Conservation (phyloP, 2,113 vertebrate genomes). For the Amblyornis subalaris region DNA sequence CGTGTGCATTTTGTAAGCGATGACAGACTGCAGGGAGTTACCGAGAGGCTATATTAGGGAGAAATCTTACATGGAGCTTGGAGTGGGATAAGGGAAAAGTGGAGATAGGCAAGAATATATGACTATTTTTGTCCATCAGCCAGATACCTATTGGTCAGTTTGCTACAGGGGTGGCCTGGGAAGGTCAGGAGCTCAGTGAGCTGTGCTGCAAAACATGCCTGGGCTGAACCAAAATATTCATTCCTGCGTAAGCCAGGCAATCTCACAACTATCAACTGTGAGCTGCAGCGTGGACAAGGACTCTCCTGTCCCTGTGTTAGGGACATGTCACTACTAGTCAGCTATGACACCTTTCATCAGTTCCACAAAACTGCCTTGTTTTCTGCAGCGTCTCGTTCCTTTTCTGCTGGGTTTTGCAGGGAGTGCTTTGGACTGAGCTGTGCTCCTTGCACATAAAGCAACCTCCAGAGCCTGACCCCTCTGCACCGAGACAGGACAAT, state of each 20-base stretch:
- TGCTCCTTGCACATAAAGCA: constrained; percentile 33
- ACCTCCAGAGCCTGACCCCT: constrained; percentile 50
- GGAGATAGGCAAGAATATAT: constrained; percentile 11
- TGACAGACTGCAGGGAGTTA: constrained; percentile 40
- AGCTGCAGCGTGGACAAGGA: background rate
- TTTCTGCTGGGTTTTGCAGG: background rate
- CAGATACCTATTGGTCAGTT: constrained; percentile 66
- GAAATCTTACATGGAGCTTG: constrained; percentile 36
- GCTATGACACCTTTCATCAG: constrained; percentile 65
- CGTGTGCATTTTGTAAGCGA: constrained; percentile 45
- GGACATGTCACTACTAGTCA: constrained; percentile 54
- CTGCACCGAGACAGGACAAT: constrained; percentile 56
- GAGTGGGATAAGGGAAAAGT: constrained; percentile 25
- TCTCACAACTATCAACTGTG: constrained; percentile 53
- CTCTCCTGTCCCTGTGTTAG: constrained; percentile 18
- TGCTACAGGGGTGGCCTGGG: constrained; percentile 56
- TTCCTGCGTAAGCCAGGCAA: constrained; percentile 49
- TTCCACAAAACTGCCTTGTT: constrained; percentile 45
- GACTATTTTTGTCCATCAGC: constrained; percentile 65
- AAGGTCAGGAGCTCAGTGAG: constrained; percentile 65
- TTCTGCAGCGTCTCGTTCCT: constrained; percentile 12
- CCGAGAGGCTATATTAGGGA: constrained; percentile 50
- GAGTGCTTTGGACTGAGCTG: background rate
- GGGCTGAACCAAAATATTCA: constrained; percentile 50
- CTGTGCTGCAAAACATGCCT: constrained; percentile 63